These are phyloP conservation scores for Anneissia japonica DNA, from an alignment of 35 echinoderm and acorn worm genomes.

Conservation along the genomic window DNA sequence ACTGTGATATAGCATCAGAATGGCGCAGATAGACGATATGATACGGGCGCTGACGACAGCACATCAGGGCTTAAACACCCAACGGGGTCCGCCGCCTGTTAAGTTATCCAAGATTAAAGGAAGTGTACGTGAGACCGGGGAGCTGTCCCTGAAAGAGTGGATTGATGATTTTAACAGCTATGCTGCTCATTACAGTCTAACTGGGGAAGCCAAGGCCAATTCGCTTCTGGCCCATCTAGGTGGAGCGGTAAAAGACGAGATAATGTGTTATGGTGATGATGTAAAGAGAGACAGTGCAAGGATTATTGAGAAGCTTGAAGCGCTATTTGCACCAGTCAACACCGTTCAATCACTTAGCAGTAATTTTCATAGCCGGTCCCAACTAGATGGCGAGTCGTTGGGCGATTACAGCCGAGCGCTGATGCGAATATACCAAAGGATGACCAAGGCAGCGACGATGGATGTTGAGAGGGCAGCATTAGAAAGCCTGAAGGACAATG, in stretches of 20 bases:
- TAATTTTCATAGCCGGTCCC: constrained; percentile 22
- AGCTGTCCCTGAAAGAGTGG: constrained; percentile 18
- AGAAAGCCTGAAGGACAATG: constrained; percentile 12
- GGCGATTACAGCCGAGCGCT: constrained; percentile 35
- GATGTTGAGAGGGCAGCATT: constrained; percentile 27
- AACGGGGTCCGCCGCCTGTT: constrained; percentile 13
- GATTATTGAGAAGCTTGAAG: neutral
- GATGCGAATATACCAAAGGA: constrained; percentile 13
- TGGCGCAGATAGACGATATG: neutral
- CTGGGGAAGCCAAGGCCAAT: neutral
- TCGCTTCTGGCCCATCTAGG: neutral
- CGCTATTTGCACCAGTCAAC: constrained; percentile 21
- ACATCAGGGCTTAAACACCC: neutral
- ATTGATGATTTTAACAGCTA: constrained; percentile 3
- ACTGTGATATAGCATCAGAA: no score
- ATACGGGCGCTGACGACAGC: constrained; percentile 11
- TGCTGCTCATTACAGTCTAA: neutral
- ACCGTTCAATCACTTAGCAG: constrained; percentile 14
- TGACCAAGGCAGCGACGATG: constrained; percentile 9
- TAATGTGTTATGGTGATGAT: neutral
- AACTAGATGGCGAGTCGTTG: constrained; percentile 9
- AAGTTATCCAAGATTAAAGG: constrained; percentile 16
- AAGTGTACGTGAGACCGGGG: neutral
- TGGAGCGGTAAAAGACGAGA: constrained; percentile 13
- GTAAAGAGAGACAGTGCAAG: neutral